A percentile compares a stretch with the other conserved stretches of the same genome.
These are phyloP conservation scores for Ceryle rudis DNA, from an alignment of 2,797 vertebrate species.

Conservation along the genomic window DNA sequence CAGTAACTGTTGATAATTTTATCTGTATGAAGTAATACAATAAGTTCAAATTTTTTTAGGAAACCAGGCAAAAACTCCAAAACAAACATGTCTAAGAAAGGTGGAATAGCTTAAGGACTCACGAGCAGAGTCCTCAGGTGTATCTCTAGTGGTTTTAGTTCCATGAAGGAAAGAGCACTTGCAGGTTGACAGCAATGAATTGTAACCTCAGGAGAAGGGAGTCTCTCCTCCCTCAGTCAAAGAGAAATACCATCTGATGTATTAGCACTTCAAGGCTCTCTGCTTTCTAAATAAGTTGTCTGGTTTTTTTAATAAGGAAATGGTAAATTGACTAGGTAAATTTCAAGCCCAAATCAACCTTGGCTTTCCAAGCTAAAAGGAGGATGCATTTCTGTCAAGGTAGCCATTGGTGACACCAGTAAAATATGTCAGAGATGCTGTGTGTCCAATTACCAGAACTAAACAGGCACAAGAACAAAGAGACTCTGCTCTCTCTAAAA, in stretches of 20 bases:
- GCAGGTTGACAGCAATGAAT: background rate
- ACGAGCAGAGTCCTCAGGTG: background rate
- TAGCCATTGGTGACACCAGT: background rate
- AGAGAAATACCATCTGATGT: background rate
- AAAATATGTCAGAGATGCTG: background rate
- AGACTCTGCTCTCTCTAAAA: background rate
- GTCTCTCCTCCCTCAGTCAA: background rate
- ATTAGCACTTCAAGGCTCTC: background rate
- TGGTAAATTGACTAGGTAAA: background rate
- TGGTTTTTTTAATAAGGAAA: background rate
- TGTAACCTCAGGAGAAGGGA: constrained; percentile 1
- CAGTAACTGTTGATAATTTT: background rate
- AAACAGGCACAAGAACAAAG: background rate
- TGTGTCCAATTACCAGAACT: background rate
- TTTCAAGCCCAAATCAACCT: background rate
- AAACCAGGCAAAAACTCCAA: background rate
- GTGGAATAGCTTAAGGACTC: background rate
- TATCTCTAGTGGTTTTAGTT: background rate
- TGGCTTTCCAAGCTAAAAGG: background rate
- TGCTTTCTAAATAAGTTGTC: background rate
- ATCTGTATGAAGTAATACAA: background rate
- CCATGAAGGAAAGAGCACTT: background rate
- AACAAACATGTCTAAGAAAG: background rate
- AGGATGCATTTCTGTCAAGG: background rate
- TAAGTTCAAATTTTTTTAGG: background rate